Evolutionary conservation across 64 coral and sea anemone genomes (phyloP), one percentile per base, ranked within the genome.

Genomic region (Stylophora pistillata): DNA sequence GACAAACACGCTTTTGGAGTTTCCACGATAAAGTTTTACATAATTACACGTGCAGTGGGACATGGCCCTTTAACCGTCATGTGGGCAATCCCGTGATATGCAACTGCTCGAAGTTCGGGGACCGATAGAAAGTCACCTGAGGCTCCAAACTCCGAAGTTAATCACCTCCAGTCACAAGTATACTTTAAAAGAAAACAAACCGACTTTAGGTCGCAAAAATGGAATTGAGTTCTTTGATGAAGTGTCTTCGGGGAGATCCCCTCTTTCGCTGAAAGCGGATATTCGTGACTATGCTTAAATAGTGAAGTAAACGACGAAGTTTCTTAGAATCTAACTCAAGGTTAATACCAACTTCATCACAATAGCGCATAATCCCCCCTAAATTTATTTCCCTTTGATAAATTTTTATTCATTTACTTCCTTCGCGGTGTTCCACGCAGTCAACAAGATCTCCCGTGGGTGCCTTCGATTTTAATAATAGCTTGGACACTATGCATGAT

Each of bases 221-320:
- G 57, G 55, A 79, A 21, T 13, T 30, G 30, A 81, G 34, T 81
- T 81, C 63, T 29, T 47, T 20, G 10, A 29, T 10, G 9, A 59
- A 79, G 4, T 30, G 5, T 59, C 63, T 0, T 16, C 17, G 10
- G 10, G 80, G 80, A 69, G 53, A 68, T 70, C 21, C 80, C 80
- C 80, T 83, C 34, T 83, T 52, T 62, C 4, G 53, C 60, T 83
- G 12, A 66, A 18, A 83, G 60, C 80, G 80, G 80, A 83, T 68
- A 62, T 82, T 23, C 2, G 16, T 68, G 52, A 1, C 5, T 10
- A 23, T 10, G 41, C 28, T 77, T 32, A n/a, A 83, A 4, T 13
- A 21, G 6, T 47, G 15, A 68, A 68, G 34, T 14, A 25, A 25
- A 66, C 20, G 25, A 21, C 63, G 63, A 47, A 47, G 7, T 47